These are phyloP conservation scores for Pemphigus obesinymphae DNA, from an alignment of 1,140 invertebrate genomes.

Conservation along the genomic window DNA sequence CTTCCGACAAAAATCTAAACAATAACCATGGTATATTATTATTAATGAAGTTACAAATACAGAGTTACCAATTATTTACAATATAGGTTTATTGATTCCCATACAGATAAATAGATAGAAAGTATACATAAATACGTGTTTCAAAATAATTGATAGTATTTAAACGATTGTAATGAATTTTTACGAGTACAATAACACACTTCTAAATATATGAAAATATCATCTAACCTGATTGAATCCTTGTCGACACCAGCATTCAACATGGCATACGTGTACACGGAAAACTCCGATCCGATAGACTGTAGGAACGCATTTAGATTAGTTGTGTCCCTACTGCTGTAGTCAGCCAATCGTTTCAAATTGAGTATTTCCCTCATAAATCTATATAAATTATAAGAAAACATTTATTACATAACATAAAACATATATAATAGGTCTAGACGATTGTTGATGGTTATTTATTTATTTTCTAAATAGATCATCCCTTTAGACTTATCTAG, in stretches of 20 bases:
- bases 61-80: no score
- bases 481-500: no score
- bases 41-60: no score
- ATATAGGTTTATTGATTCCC: no score
- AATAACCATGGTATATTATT: background rate
- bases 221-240: slow-evolving; percentile 60
- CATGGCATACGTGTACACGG: slow-evolving; percentile 96
- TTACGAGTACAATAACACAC: background rate
- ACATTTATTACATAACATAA: no score
- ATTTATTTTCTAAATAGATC: no score
- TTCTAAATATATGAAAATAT: background rate
- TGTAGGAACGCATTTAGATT: slow-evolving; percentile 88
- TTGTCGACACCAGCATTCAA: slow-evolving; percentile 90
- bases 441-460: no score
- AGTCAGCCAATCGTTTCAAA: slow-evolving; percentile 95
- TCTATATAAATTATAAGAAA: slow-evolving; percentile 51
- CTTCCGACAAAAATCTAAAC: slow-evolving; percentile 71
- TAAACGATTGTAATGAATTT: background rate
- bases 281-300: slow-evolving; percentile 81
- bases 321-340: slow-evolving; percentile 86
- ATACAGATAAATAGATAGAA: no score
- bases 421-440: no score
- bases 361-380: slow-evolving; percentile 92
- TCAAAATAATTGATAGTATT: background rate
- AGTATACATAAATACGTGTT: no score